Evolutionary conservation across 1,140 invertebrate genomes (phyloP).

Genomic region (Latrodectus geometricus): DNA sequence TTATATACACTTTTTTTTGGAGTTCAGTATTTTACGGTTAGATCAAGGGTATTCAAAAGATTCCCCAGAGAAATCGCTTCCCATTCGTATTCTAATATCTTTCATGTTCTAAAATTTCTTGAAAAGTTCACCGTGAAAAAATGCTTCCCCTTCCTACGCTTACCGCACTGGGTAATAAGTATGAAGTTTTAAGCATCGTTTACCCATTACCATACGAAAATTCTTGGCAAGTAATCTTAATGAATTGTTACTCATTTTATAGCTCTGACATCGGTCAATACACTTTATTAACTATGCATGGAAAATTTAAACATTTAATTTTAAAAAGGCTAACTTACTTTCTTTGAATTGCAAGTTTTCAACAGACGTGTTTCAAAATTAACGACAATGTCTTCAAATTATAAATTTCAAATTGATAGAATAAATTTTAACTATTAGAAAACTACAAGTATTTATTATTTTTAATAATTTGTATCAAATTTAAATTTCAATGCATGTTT

Average conservation of each 20-base stretch:
- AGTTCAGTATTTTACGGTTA: constrained; percentile 19
- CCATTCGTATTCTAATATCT: constrained; percentile 31
- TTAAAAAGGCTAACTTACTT: too few species aligned
- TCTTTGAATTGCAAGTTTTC: too few species aligned
- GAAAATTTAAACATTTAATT: not conserved
- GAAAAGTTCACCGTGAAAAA: not conserved
- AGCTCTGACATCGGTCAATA: not conserved
- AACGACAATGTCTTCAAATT: too few species aligned
- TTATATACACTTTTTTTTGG: too few species aligned
- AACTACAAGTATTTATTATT: too few species aligned
- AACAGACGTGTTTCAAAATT: too few species aligned
- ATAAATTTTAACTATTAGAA: too few species aligned
- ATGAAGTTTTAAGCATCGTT: not conserved
- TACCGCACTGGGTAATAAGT: not conserved
- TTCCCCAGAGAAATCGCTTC: constrained; percentile 6
- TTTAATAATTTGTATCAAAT: too few species aligned
- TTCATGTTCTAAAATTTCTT: constrained; percentile 7
- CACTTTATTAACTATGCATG: not conserved
- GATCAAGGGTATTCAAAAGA: constrained; percentile 8
- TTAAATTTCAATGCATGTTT: too few species aligned
- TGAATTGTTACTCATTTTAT: not conserved
- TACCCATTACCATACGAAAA: not conserved
- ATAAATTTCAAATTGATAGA: too few species aligned
- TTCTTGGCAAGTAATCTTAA: not conserved
- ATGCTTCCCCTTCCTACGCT: not conserved